phyloP scores from a whole-genome alignment of 2,113 vertebrate genomes.

The Daboia siamensis region DNA sequence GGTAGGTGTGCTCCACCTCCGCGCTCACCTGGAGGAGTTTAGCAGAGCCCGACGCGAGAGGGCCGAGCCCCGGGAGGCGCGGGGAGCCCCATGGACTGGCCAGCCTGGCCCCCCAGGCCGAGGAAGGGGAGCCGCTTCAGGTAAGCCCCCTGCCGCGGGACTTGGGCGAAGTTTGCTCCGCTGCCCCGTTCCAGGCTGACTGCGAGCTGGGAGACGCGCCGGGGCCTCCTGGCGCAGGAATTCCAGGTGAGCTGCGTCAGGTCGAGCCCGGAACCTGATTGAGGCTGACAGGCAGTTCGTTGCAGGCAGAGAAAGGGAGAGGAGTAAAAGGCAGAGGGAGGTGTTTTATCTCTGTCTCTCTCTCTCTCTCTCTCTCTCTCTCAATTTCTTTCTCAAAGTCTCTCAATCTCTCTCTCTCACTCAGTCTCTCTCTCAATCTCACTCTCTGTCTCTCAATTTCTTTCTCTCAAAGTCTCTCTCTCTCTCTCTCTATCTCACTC shows the following conservation, averaged over 20 bases:
- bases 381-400: too few relatives aligned
- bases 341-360: neutral
- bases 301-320: neutral
- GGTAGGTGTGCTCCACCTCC: conserved; percentile 46
- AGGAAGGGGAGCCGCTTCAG: conserved; percentile 35
- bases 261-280: neutral
- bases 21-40: conserved; percentile 48
- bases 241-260: neutral
- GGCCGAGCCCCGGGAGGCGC: conserved; percentile 29
- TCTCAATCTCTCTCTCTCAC: too few relatives aligned
- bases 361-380: too few relatives aligned
- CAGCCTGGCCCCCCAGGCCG: neutral
- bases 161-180: neutral
- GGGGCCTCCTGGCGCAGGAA: conserved; percentile 36
- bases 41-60: conserved; percentile 39
- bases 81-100: neutral
- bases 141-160: conserved; percentile 16
- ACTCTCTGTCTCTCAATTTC: too few relatives aligned
- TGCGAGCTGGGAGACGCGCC: neutral
- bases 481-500: too few relatives aligned
- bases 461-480: too few relatives aligned
- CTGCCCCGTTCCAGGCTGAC: conserved; percentile 1
- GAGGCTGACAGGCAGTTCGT: neutral
- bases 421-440: too few relatives aligned
- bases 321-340: neutral